Conservation (phyloP, 2,888 invertebrate species). For the Ferdinandea cuprea region DNA sequence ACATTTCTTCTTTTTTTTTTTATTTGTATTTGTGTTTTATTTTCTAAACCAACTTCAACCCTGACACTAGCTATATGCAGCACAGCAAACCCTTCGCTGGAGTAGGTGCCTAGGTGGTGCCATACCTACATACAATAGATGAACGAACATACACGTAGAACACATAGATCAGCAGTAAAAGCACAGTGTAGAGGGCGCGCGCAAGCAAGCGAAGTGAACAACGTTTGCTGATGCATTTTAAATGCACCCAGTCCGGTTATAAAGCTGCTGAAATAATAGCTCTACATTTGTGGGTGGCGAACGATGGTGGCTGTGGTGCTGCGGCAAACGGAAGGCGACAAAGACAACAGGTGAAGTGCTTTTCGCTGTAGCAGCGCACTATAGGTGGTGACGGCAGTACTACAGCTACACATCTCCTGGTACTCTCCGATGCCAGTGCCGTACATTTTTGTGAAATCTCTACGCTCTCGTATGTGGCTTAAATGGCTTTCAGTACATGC, state of each 20-base stretch:
- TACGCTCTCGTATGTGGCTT: slow-evolving; percentile 70
- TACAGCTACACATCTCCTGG: background rate
- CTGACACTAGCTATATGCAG: slow-evolving; percentile 7
- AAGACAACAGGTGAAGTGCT: slow-evolving; percentile 75
- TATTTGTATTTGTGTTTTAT: no score
- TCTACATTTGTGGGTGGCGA: slow-evolving; percentile 14
- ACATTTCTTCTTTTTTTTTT: slow-evolving; percentile 44
- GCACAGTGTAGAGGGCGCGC: slow-evolving; percentile 3
- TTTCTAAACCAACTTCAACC: slow-evolving; percentile 51
- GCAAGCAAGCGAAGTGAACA: slow-evolving; percentile 69
- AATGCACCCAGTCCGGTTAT: slow-evolving; percentile 75
- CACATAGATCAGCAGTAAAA: slow-evolving; percentile 61
- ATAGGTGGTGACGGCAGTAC: slow-evolving; percentile 53
- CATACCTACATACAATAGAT: slow-evolving; percentile 55
- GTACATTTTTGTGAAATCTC: slow-evolving; percentile 72
- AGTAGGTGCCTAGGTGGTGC: no score
- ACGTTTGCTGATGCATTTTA: slow-evolving; percentile 75
- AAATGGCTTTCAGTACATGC: slow-evolving; percentile 68
- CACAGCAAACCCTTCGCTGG: slow-evolving; percentile 16
- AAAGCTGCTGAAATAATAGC: slow-evolving; percentile 75
- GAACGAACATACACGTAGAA: slow-evolving; percentile 65
- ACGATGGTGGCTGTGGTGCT: slow-evolving; percentile 53
- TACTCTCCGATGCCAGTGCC: slow-evolving; percentile 25
- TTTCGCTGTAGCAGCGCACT: slow-evolving; percentile 70
- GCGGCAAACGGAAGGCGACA: slow-evolving; percentile 71